A percentile compares a stretch with the other conserved stretches of the same genome.
phyloP scores from a whole-genome alignment of 1,140 invertebrate genomes.

The Zaprionus tsacasi region DNA sequence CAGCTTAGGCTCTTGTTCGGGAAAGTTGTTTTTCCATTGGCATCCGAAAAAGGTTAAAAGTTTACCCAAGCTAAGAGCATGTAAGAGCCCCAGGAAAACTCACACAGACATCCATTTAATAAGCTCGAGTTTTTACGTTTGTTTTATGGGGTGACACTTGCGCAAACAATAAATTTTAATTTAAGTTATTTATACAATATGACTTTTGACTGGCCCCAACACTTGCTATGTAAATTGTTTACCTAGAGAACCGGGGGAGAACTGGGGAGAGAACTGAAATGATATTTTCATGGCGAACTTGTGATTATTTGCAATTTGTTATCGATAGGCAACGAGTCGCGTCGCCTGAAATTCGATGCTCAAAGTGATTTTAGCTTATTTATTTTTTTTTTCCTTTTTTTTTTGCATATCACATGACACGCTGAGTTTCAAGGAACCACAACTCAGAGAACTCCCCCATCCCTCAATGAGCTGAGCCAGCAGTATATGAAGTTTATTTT shows the following conservation, averaged over 20 bases:
- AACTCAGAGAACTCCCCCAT: no score
- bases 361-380: constrained; percentile 26
- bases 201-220: constrained; percentile 1
- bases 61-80: constrained; percentile 17
- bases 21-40: constrained; percentile 22
- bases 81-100: constrained; percentile 14
- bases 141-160: constrained; percentile 31
- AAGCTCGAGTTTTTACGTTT: constrained; percentile 19
- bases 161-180: constrained; percentile 39
- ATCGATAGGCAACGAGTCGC: constrained; percentile 50
- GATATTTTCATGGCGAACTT: constrained; percentile 43
- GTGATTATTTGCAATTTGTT: constrained; percentile 71
- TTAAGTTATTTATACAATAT: constrained; percentile 36
- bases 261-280: constrained; percentile 5
- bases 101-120: constrained; percentile 12
- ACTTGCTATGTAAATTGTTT: constrained; percentile 18
- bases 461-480: constrained; percentile 52
- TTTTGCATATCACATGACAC: constrained; percentile 31
- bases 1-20: constrained; percentile 16
- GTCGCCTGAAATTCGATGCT: constrained; percentile 53
- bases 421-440: constrained; percentile 47
- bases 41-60: constrained; percentile 27
- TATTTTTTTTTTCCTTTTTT: constrained; percentile 49
- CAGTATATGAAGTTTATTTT: constrained; percentile 22
- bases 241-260: background rate